Conservation (phyloP, 2,113 vertebrate species). For the Microtus ochrogaster region DNA sequence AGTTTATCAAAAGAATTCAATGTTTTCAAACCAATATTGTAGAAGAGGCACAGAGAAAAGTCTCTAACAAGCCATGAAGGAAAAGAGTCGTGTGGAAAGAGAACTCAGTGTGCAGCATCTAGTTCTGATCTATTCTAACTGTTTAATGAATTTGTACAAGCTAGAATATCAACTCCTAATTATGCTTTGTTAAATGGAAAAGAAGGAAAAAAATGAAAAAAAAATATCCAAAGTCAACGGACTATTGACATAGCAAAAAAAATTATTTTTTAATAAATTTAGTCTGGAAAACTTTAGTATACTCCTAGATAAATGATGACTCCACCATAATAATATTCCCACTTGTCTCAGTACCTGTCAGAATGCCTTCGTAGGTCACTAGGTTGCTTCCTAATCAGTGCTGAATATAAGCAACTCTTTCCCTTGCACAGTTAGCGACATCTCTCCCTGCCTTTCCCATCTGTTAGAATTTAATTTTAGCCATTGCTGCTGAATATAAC, state of each 20-base stretch:
- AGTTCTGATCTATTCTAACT: background rate
- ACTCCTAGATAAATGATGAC: background rate
- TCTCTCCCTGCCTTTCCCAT: background rate
- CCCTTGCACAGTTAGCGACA: background rate
- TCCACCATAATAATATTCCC: background rate
- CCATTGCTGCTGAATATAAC: background rate
- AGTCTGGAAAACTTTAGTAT: background rate
- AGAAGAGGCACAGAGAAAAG: background rate
- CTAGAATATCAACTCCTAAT: background rate
- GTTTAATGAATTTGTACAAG: background rate
- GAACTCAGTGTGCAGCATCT: accelerated
- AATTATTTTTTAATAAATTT: background rate
- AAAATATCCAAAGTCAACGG: background rate
- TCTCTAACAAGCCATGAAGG: background rate
- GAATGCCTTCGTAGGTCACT: background rate
- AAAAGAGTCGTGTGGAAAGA: background rate
- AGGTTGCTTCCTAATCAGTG: background rate
- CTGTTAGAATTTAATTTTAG: constrained; percentile 25
- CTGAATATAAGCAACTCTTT: background rate
- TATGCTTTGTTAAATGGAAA: background rate
- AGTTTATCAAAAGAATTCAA: background rate
- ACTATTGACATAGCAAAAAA: background rate
- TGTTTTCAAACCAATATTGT: background rate
- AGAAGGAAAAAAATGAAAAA: background rate
- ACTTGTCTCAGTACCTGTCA: background rate